A percentile compares a stretch with the other conserved stretches of the same genome.
Evolutionary conservation across 37 sponge, comb jelly and placozoan genomes (phyloP).

Genomic region (Crambe crambe): DNA sequence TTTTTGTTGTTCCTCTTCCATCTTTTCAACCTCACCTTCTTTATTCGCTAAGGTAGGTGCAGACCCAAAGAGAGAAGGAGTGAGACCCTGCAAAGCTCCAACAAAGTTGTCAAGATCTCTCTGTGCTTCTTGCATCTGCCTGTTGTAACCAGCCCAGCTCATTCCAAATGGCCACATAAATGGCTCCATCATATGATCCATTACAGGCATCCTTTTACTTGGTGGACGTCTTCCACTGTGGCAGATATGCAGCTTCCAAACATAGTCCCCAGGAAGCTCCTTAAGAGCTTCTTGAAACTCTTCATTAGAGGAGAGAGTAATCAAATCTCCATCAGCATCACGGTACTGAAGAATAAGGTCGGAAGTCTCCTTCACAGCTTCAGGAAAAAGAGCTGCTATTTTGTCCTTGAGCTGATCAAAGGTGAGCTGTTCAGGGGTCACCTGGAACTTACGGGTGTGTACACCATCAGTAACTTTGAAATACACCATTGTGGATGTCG

Average conservation of each 20-base stretch:
- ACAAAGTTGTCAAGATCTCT: not conserved
- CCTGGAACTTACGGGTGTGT: conserved; percentile 38
- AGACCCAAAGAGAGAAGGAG: too few species aligned
- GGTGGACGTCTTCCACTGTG: not conserved
- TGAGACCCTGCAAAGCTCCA: not conserved
- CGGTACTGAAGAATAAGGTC: conserved; percentile 28
- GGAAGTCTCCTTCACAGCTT: not conserved
- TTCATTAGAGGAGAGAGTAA: conserved; percentile 47
- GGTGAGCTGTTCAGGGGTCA: conserved; percentile 8
- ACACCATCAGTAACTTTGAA: conserved; percentile 41
- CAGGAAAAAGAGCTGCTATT: conserved; percentile 22
- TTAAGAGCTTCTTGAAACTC: conserved; percentile 34
- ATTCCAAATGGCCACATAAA: not conserved
- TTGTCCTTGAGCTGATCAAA: conserved; percentile 29
- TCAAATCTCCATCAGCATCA: conserved; percentile 47
- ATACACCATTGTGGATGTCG: conserved; percentile 50
- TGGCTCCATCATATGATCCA: not conserved
- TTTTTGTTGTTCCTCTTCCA: too few species aligned
- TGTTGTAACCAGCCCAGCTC: not conserved
- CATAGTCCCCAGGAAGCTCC: conserved; percentile 9
- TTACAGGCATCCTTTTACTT: not conserved
- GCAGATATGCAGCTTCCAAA: conserved; percentile 17
- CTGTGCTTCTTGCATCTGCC: not conserved
- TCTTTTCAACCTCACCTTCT: too few species aligned
- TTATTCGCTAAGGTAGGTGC: not conserved